Evolutionary conservation across 2,888 invertebrate species (phyloP).

Genomic region (Lagria hirta): DNA sequence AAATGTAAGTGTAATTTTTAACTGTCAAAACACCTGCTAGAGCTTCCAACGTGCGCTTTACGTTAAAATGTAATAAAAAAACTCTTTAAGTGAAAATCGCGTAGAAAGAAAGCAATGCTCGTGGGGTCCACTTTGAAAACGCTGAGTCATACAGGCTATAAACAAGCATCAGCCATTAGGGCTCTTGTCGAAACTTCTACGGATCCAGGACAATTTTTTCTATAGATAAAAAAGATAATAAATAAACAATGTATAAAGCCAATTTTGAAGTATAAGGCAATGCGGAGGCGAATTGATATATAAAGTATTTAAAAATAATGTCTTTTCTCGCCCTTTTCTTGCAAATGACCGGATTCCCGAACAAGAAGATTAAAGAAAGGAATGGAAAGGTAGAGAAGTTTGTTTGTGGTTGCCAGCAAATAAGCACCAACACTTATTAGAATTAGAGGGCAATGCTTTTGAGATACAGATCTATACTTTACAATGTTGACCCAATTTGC

Average conservation of each 20-base stretch:
- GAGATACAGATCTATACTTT: constrained; percentile 9
- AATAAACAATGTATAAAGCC: constrained; percentile 17
- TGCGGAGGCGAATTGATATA: constrained; percentile 8
- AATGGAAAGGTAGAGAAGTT: constrained; percentile 5
- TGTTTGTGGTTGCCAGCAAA: constrained; percentile 18
- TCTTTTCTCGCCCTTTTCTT: constrained; percentile 8
- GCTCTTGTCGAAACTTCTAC: constrained; percentile 20
- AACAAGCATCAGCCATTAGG: constrained; percentile 29
- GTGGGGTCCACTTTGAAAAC: constrained; percentile 21
- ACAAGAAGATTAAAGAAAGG: constrained; percentile 12
- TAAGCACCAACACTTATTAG: constrained; percentile 19
- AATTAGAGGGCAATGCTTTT: constrained; percentile 8
- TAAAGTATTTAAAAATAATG: constrained; percentile 11
- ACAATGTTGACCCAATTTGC: constrained; percentile 14
- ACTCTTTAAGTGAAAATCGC: constrained; percentile 22
- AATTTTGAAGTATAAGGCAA: constrained; percentile 18
- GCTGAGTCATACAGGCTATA: constrained; percentile 29
- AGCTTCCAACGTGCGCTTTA: no score
- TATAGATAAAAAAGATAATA: constrained; percentile 21
- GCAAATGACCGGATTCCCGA: constrained; percentile 2
- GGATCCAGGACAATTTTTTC: constrained; percentile 14
- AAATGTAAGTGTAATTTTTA: no score
- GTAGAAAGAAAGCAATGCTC: constrained; percentile 24
- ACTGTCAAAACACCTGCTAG: no score
- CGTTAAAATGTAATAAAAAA: no score